phyloP scores from a whole-genome alignment of 2,113 vertebrate species.

The Stigmatopora argus region DNA sequence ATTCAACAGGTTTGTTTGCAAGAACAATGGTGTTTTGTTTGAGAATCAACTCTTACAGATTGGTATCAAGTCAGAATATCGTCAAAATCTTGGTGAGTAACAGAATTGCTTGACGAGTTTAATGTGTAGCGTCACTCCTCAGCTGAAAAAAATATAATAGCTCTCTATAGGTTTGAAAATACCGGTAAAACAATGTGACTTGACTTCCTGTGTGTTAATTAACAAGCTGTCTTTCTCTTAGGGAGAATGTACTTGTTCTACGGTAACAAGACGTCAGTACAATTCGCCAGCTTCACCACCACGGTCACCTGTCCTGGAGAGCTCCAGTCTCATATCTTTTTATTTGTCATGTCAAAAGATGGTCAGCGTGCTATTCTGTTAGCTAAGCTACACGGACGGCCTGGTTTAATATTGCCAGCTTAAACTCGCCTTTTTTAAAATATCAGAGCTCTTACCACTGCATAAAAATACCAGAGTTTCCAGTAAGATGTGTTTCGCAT shows the following conservation, averaged over 20 bases:
- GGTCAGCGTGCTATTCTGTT: not conserved
- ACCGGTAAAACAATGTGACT: not conserved
- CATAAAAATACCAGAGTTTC: not conserved
- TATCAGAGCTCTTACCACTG: too few relatives aligned
- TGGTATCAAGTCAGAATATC: constrained; percentile 88
- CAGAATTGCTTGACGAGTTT: not conserved
- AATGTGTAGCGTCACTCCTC: too few relatives aligned
- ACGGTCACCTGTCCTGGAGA: constrained; percentile 81
- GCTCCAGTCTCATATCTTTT: constrained; percentile 86
- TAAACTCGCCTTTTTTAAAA: not conserved
- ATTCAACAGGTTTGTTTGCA: constrained; percentile 82
- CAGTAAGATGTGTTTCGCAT: not conserved
- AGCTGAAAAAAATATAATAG: too few relatives aligned
- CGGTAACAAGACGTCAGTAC: constrained; percentile 88
- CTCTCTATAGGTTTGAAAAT: too few relatives aligned
- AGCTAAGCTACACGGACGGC: not conserved
- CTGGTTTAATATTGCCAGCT: not conserved
- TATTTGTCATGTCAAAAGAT: not conserved
- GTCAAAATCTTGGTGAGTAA: constrained; percentile 86
- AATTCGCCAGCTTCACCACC: constrained; percentile 85
- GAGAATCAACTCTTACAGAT: constrained; percentile 92
- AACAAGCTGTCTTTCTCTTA: constrained; percentile 38
- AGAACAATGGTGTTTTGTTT: constrained; percentile 90
- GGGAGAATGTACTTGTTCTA: constrained; percentile 93
- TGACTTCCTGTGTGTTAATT: not conserved